Evolutionary conservation across 2,113 vertebrate genomes (phyloP).

Genomic region (Ranitomeya imitator): DNA sequence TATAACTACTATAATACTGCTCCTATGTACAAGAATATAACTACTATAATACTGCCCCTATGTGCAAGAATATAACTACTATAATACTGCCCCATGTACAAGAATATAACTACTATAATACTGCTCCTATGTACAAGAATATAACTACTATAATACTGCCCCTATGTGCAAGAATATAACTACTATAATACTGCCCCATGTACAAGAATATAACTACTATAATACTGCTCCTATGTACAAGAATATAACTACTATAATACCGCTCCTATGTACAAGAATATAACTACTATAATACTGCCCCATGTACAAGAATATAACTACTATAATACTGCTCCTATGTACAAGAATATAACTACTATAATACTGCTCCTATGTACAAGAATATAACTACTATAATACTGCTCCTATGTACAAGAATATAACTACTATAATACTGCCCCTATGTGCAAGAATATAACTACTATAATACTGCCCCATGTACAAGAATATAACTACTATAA

Average conservation of each 20-base stretch:
- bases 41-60: neutral
- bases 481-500: neutral
- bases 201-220: neutral
- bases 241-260: conserved; percentile 1
- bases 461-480: neutral
- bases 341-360: neutral
- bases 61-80: neutral
- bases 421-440: conserved; percentile 2
- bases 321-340: neutral
- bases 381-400: conserved; percentile 7
- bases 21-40: neutral
- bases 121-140: conserved; percentile 8
- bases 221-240: neutral
- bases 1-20: conserved; percentile 11
- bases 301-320: neutral
- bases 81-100: neutral
- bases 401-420: conserved; percentile 12
- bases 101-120: neutral
- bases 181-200: neutral
- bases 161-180: neutral
- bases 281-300: conserved; percentile 6
- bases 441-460: neutral
- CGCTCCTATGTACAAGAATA: conserved; percentile 8
- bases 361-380: neutral
- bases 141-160: conserved; percentile 6